Evolutionary conservation across 1,140 invertebrate species (phyloP).

Genomic region (Drosophila sucinea): DNA sequence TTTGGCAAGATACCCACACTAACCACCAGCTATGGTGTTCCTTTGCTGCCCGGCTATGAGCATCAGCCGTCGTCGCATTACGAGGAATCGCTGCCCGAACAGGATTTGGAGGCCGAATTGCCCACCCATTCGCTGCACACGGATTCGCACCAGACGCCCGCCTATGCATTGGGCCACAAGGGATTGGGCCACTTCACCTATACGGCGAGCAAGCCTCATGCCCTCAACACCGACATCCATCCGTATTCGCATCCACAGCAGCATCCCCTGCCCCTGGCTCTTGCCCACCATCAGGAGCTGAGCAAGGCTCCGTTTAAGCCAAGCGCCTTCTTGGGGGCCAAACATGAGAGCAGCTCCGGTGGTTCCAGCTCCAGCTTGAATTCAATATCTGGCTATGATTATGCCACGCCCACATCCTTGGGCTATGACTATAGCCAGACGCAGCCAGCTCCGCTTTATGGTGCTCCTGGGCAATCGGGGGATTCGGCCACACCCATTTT

Average conservation of each 20-base stretch:
- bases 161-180: constrained; percentile 73
- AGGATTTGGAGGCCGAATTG: constrained; percentile 7
- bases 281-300: constrained; percentile 31
- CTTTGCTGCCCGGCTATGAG: constrained; percentile 58
- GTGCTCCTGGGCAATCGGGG: constrained; percentile 62
- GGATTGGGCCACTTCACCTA: constrained; percentile 76
- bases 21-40: constrained; percentile 62
- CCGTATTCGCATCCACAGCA: background rate
- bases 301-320: constrained; percentile 72
- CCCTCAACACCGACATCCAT: constrained; percentile 59
- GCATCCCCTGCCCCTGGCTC: constrained; percentile 20
- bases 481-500: constrained; percentile 72
- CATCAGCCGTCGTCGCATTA: constrained; percentile 45
- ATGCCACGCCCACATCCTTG: constrained; percentile 60
- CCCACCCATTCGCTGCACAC: constrained; percentile 14
- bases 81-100: constrained; percentile 33
- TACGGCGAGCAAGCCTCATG: constrained; percentile 70
- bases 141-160: constrained; percentile 48
- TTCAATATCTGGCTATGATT: constrained; percentile 54
- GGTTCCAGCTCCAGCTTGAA: constrained; percentile 6
- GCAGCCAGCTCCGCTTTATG: constrained; percentile 46
- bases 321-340: constrained; percentile 73
- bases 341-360: constrained; percentile 44
- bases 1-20: constrained; percentile 51
- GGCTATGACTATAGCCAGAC: constrained; percentile 66